These are phyloP conservation scores for Poicephalus gulielmi DNA, from an alignment of 2,113 vertebrate genomes.

Conservation along the genomic window DNA sequence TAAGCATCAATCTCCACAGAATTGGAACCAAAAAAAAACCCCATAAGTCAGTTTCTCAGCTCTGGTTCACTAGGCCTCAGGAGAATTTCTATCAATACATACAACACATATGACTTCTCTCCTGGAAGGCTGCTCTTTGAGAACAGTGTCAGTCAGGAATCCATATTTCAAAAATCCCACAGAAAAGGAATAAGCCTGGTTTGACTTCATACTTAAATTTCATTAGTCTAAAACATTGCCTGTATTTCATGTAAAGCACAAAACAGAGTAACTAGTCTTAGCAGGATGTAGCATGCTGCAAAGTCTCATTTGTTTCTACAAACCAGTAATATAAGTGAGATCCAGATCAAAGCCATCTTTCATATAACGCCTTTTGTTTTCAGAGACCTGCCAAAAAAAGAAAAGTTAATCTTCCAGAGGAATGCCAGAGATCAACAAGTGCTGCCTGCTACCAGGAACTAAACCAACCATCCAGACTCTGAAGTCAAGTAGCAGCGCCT, in stretches of 20 bases:
- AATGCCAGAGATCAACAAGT: not conserved
- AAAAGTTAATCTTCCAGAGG: not conserved
- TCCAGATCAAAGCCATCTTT: conserved; percentile 97
- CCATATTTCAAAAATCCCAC: not conserved
- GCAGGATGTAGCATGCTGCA: not conserved
- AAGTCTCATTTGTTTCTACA: conserved; percentile 7
- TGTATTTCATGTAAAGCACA: not conserved
- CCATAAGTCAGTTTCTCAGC: not conserved
- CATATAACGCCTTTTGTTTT: conserved; percentile 92
- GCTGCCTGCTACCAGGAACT: not conserved
- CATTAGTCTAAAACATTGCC: not conserved
- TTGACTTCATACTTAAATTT: not conserved
- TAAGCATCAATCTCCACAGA: not conserved
- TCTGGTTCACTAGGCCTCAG: not conserved
- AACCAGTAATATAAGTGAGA: conserved; percentile 95
- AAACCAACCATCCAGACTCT: not conserved
- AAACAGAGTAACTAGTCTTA: not conserved
- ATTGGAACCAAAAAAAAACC: not conserved
- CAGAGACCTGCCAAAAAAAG: conserved; percentile 82
- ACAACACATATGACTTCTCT: not conserved
- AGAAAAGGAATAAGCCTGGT: not conserved
- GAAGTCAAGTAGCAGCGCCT: not conserved
- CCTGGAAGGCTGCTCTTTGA: not conserved
- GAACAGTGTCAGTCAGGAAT: not conserved
- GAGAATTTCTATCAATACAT: not conserved